Conservation (phyloP, 2,888 invertebrate species). For the Callyntrura guangdongensis region DNA sequence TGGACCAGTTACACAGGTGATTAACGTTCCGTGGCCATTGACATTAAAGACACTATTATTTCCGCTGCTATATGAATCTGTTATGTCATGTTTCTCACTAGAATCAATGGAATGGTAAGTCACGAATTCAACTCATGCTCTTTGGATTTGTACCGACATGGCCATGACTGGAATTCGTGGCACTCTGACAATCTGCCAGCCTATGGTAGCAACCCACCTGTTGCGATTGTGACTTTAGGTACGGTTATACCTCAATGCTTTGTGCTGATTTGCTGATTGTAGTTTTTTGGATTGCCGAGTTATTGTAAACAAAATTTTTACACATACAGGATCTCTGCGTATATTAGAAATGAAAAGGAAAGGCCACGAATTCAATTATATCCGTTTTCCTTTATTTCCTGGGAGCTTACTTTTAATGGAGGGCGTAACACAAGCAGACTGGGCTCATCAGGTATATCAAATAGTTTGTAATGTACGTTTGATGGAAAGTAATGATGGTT, state of each 20-base stretch:
- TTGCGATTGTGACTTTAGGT: constrained; percentile 84
- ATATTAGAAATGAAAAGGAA: constrained; percentile 82
- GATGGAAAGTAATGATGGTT: too few relatives aligned
- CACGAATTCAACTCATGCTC: constrained; percentile 87
- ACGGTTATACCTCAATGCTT: too few relatives aligned
- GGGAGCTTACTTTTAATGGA: constrained; percentile 87
- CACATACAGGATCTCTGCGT: constrained; percentile 80
- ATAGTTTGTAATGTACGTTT: too few relatives aligned
- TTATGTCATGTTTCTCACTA: constrained; percentile 15
- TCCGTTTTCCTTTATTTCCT: constrained; percentile 86
- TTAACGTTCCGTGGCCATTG: too few relatives aligned
- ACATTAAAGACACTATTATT: too few relatives aligned
- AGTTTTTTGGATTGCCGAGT: too few relatives aligned
- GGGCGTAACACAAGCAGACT: constrained; percentile 87
- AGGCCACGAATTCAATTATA: constrained; percentile 80
- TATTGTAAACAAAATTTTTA: too few relatives aligned
- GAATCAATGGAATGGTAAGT: constrained; percentile 85
- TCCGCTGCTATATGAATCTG: too few relatives aligned
- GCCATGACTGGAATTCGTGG: constrained; percentile 87
- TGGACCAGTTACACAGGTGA: constrained; percentile 85
- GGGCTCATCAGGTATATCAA: constrained; percentile 85
- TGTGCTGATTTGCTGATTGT: neutral
- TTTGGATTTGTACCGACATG: constrained; percentile 87
- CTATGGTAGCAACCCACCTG: constrained; percentile 85
- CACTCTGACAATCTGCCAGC: constrained; percentile 86